phyloP scores from a whole-genome alignment of 2,888 invertebrate species.

The Drosophila melanosoma region DNA sequence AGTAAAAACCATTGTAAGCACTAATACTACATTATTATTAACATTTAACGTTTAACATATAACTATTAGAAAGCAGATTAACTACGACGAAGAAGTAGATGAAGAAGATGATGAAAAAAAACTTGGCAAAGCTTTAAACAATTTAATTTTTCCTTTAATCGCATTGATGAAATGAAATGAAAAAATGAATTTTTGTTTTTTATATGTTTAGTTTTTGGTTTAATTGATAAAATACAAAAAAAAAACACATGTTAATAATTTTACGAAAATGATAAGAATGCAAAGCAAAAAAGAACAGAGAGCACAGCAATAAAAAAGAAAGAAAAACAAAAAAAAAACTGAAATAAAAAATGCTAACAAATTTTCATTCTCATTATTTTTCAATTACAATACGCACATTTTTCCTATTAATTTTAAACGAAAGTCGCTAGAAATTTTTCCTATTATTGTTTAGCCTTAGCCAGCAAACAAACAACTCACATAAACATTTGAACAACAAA shows the following conservation, averaged over 20 bases:
- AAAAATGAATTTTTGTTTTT: constrained; percentile 66
- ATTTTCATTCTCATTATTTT: constrained; percentile 61
- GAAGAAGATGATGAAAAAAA: constrained; percentile 40
- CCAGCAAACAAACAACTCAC: constrained; percentile 45
- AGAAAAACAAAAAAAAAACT: constrained; percentile 13
- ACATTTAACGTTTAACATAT: constrained; percentile 65
- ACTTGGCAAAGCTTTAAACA: constrained; percentile 84
- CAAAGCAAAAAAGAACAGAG: constrained; percentile 60
- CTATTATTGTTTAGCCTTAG: constrained; percentile 68
- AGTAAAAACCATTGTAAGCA: constrained; percentile 53
- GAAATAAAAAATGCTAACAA: constrained; percentile 32
- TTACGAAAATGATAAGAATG: constrained; percentile 48
- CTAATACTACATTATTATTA: constrained; percentile 59
- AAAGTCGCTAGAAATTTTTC: constrained; percentile 65
- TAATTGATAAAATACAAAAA: constrained; percentile 55
- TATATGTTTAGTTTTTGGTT: constrained; percentile 70
- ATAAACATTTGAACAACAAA: constrained; percentile 46
- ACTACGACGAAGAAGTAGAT: constrained; percentile 25
- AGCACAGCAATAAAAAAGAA: constrained; percentile 53
- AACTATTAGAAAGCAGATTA: constrained; percentile 66
- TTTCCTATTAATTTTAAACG: constrained; percentile 79
- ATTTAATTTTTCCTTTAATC: constrained; percentile 75
- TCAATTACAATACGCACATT: constrained; percentile 31
- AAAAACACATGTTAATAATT: constrained; percentile 61
- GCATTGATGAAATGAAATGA: constrained; percentile 53